A percentile compares a stretch with the other conserved stretches of the same genome.
Conservation (phyloP, 2,113 vertebrate species). For the Odontophorus gujanensis region DNA sequence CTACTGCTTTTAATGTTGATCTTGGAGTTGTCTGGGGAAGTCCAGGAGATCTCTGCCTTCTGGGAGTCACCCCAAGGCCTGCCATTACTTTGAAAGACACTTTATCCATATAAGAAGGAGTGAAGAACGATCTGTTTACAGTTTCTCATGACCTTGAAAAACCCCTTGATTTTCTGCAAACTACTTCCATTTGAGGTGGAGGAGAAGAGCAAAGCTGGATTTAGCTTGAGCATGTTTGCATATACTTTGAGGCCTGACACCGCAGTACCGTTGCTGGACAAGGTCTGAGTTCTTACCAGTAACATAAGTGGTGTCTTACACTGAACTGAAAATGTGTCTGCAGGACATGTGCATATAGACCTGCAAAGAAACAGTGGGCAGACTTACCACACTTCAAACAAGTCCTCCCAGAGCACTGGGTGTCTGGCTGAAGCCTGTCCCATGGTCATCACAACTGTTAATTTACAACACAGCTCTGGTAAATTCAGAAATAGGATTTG, state of each 20-base stretch:
- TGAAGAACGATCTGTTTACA: background rate
- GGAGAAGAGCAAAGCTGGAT: background rate
- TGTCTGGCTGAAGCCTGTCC: background rate
- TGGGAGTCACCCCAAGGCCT: background rate
- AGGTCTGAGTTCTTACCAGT: background rate
- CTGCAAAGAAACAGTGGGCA: background rate
- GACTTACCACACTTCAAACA: background rate
- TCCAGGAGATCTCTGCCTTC: background rate
- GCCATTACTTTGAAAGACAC: background rate
- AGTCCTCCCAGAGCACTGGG: background rate
- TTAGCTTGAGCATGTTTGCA: background rate
- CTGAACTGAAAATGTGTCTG: background rate
- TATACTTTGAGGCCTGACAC: background rate
- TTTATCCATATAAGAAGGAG: background rate
- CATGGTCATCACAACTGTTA: fast-evolving
- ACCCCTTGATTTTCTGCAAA: background rate
- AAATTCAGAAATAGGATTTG: background rate
- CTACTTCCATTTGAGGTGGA: background rate
- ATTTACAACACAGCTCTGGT: constrained; percentile 13
- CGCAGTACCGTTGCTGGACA: background rate
- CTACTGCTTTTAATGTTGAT: background rate
- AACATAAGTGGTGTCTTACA: background rate
- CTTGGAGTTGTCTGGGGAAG: background rate
- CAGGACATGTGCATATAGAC: background rate
- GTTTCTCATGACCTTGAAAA: background rate